A percentile compares a stretch with the other conserved stretches of the same genome.
Evolutionary conservation across 2,888 invertebrate genomes (phyloP).

Genomic region (Campaea margaritaria): DNA sequence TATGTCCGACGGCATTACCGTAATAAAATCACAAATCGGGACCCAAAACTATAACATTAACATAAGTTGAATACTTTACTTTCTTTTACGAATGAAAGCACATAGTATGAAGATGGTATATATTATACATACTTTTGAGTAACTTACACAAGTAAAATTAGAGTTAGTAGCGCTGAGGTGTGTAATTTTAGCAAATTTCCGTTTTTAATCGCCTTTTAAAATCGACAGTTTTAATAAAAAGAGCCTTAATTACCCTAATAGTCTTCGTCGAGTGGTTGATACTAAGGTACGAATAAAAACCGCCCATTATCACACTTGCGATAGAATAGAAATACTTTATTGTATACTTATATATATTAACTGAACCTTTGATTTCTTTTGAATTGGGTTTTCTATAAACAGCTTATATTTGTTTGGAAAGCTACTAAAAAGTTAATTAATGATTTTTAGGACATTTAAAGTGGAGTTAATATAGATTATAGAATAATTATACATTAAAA

Average conservation of each 20-base stretch:
- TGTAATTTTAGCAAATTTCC: slow-evolving; percentile 2
- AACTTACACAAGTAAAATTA: slow-evolving; percentile 12
- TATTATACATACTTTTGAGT: slow-evolving; percentile 12
- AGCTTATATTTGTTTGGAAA: too few species aligned
- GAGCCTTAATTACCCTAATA: neutral
- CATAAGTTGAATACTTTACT: slow-evolving; percentile 36
- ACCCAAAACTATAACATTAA: slow-evolving; percentile 39
- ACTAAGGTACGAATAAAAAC: too few species aligned
- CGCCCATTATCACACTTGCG: too few species aligned
- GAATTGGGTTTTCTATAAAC: too few species aligned
- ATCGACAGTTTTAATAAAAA: neutral
- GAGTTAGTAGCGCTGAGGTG: slow-evolving; percentile 1
- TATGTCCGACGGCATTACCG: slow-evolving; percentile 39
- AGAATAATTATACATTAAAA: too few species aligned
- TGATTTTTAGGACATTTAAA: too few species aligned
- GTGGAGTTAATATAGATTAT: too few species aligned
- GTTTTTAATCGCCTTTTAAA: neutral
- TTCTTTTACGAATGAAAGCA: slow-evolving; percentile 32
- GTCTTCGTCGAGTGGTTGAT: neutral
- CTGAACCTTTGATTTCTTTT: too few species aligned
- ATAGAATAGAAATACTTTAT: too few species aligned
- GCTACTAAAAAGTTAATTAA: too few species aligned
- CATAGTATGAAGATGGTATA: slow-evolving; percentile 19
- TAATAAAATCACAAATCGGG: slow-evolving; percentile 40
- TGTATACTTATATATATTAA: too few species aligned